Evolutionary conservation across 2,888 invertebrate species (phyloP), one percentile per base, ranked within the genome.

Genomic region (Drosophila imparisetae): DNA sequence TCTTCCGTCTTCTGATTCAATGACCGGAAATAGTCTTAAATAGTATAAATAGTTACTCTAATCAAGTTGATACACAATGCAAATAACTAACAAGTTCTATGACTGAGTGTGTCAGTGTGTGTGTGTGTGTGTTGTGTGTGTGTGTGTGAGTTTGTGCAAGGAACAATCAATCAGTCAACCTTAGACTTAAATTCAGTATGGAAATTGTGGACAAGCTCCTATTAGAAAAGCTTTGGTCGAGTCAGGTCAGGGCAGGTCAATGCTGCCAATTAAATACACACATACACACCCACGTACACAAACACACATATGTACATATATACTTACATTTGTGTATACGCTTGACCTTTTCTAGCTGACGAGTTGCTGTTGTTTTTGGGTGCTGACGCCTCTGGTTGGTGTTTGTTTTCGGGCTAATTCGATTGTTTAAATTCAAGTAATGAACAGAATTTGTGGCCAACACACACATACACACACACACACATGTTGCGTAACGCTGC

Each of bases 341-440:
- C n/a, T 64, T 50, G 53, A 30, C 38, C 54, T 58, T 65, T 55
- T 49, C n/a, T 29, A 72, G 40, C 57, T 57, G 49, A 42, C 30
- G 24, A 50, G 49, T 15, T 70, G 54, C 53, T 52, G 55, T 48
- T 63, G 49, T 42, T 60, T 42, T 66, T 36, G 4, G 64, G 32
- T 59, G 68, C 53, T 36, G 61, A 61, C 63, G 75, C 66, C 76
- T 70, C 49, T 54, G 66, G 64, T 57, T 59, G 58, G 55, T 70
- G 57, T 67, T 70, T 80, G 72, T 70, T 69, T 78, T 64, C 13
- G 42, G 70, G 72, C 72, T 82, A 79, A 85, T 85, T 88, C 86
- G 83, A 83, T 75, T 85, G 88, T 72, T 87, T 85, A 63, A 68
- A 75, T 72, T 60, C 72, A 83, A 77, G 84, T 86, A 77, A 80